Conservation (phyloP, 2,888 invertebrate species). For the Diogma glabrata region DNA sequence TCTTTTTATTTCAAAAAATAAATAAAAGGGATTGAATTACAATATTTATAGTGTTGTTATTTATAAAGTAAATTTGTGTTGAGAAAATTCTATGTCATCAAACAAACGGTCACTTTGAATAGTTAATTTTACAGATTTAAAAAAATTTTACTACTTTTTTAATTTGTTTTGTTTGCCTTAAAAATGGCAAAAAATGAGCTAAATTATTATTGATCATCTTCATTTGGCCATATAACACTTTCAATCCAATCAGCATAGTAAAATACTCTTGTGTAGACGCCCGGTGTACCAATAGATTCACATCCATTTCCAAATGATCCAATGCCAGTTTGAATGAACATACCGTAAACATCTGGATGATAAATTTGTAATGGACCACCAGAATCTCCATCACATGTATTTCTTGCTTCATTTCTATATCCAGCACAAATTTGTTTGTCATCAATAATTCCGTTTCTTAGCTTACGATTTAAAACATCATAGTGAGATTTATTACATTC, state of each 20-base stretch:
- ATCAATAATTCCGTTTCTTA: slow-evolving; percentile 12
- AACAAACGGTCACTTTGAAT: too few relatives aligned
- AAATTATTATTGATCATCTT: not conserved
- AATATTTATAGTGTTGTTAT: too few relatives aligned
- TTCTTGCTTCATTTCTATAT: slow-evolving; percentile 5
- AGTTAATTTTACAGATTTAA: too few relatives aligned
- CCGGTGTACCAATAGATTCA: slow-evolving; percentile 35
- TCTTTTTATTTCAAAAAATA: too few relatives aligned
- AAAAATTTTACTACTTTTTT: too few relatives aligned
- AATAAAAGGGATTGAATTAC: too few relatives aligned
- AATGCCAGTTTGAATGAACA: slow-evolving; percentile 35
- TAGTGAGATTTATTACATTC: slow-evolving; percentile 8
- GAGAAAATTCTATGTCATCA: too few relatives aligned
- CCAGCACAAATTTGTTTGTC: slow-evolving; percentile 16
- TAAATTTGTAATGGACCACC: slow-evolving; percentile 30
- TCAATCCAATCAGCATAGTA: slow-evolving; percentile 43
- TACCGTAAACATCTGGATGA: slow-evolving; percentile 24
- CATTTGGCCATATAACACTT: slow-evolving; percentile 36
- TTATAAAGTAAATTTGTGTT: too few relatives aligned
- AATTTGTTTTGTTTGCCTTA: too few relatives aligned
- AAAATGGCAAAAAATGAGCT: not conserved
- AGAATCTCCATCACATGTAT: slow-evolving; percentile 38
- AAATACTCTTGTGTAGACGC: slow-evolving; percentile 17
- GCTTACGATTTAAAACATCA: not conserved
- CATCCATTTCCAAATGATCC: slow-evolving; percentile 35